Base-by-base conservation (phyloP, 1,140 invertebrate genomes). In the Cydia pomonella region DNA sequence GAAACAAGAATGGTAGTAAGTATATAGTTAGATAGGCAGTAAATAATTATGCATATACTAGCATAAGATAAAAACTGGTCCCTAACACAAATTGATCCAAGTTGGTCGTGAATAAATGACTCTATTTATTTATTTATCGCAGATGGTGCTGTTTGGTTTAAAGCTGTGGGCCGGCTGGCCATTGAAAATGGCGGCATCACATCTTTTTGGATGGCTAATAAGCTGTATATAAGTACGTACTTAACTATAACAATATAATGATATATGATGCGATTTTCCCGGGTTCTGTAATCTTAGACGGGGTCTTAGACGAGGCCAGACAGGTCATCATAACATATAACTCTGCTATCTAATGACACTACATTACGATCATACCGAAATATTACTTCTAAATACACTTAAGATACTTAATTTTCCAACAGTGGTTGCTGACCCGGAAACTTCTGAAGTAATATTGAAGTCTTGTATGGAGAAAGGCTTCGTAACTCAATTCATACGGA, bases 381-480 rank as follows among this genome's bases (percentile, higher is more conserved):
- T 47, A 0, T 47, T 47, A 47, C 16, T 50, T 18, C n/a, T 12
- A 16, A 18, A 50, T n/a, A 50, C n/a, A 50, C 16, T n/a, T 1
- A 50, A 50, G 1, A 2, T 50, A 50, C 47, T n/a, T 18, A 50
- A 3, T 47, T 47, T 18, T 53, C 16, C 18, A 7, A 53, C 50
- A 53, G 50, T 53, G 5, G 50, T 53, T 18, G 50, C 50, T 53
- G 50, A 53, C n/a, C 50, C 50, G 50, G 50, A 53, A 53, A 53
- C 50, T 16, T 53, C 50, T 18, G 50, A 53, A 53, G 16, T 53
- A n/a, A 13, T 53, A 53, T 18, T 18, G 50, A 53, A 53, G 7
- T 53, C 50, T 21, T 53, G 50, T 53, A 18, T 53, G 50, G 50
- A 53, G n/a, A 53, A 53, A 53, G n/a, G 16, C 6, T 53, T 7